Conservation (phyloP, 2,888 invertebrate genomes). For the Eilema sororculum region DNA sequence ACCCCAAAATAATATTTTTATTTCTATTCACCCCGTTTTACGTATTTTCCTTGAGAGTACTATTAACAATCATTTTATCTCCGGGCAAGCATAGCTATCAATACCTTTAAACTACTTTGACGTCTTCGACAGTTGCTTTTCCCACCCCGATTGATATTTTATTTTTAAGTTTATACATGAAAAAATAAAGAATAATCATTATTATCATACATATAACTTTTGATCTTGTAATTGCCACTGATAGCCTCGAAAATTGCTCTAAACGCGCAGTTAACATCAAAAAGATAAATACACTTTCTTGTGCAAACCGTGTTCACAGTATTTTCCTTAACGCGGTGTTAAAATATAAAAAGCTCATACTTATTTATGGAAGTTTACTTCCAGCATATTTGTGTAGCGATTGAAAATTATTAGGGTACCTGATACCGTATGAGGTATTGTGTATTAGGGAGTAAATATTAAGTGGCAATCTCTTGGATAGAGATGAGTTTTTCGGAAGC, state of each 20-base stretch:
- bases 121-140: too few relatives aligned
- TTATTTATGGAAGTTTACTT: slow-evolving; percentile 43
- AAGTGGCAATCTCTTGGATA: slow-evolving; percentile 38
- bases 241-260: slow-evolving; percentile 2
- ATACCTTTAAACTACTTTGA: too few relatives aligned
- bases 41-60: too few relatives aligned
- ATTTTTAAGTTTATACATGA: too few relatives aligned
- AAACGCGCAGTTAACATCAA: slow-evolving; percentile 11
- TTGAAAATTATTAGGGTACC: slow-evolving; percentile 48
- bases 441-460: slow-evolving; percentile 45
- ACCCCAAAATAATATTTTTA: too few relatives aligned
- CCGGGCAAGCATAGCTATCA: too few relatives aligned
- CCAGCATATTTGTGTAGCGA: slow-evolving; percentile 41
- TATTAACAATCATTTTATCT: too few relatives aligned
- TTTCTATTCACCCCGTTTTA: too few relatives aligned
- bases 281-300: slow-evolving; percentile 10
- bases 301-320: slow-evolving; percentile 23
- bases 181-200: too few relatives aligned
- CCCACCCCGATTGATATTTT: too few relatives aligned
- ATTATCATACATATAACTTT: neutral
- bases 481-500: slow-evolving; percentile 14
- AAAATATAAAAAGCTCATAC: slow-evolving; percentile 44
- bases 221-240: neutral
- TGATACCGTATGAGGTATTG: slow-evolving; percentile 33
- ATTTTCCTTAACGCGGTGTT: slow-evolving; percentile 33